Conservation (phyloP, 35 echinoderm and acorn worm species). For the Lytechinus pictus region DNA sequence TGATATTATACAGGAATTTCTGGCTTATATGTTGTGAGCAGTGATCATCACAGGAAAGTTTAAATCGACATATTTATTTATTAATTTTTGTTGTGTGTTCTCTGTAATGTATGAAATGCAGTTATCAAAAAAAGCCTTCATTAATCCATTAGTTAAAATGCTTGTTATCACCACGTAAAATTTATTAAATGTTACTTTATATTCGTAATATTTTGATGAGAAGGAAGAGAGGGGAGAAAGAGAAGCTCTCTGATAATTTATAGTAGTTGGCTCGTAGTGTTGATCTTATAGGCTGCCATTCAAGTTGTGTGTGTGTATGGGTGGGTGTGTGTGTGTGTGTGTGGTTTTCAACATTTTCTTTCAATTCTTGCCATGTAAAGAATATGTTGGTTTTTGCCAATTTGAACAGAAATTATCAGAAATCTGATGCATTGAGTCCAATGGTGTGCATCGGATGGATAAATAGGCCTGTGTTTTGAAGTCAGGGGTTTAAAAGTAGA, state of each 20-base stretch:
- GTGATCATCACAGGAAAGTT: too few species aligned
- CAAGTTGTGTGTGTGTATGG: neutral
- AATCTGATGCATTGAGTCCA: neutral
- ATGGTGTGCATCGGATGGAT: too few species aligned
- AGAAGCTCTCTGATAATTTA: neutral
- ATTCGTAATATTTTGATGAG: neutral
- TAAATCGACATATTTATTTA: too few species aligned
- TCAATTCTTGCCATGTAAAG: neutral
- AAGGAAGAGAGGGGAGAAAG: neutral
- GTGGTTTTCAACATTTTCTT: neutral
- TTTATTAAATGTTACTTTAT: neutral
- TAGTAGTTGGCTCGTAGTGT: neutral
- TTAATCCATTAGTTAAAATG: neutral
- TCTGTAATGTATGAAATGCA: too few species aligned
- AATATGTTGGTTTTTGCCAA: neutral
- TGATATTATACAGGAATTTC: too few species aligned
- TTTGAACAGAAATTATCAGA: neutral
- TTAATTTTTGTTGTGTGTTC: too few species aligned
- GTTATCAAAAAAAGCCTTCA: neutral
- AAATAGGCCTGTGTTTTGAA: too few species aligned
- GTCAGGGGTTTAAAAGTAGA: too few species aligned
- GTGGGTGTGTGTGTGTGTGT: neutral
- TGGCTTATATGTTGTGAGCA: too few species aligned
- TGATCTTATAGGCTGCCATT: neutral
- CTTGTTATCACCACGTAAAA: neutral